Percentiles rank a stretch among this genome's conserved stretches.
Evolutionary conservation across 1,140 invertebrate genomes (phyloP).

Genomic region (Drosophila bocqueti): DNA sequence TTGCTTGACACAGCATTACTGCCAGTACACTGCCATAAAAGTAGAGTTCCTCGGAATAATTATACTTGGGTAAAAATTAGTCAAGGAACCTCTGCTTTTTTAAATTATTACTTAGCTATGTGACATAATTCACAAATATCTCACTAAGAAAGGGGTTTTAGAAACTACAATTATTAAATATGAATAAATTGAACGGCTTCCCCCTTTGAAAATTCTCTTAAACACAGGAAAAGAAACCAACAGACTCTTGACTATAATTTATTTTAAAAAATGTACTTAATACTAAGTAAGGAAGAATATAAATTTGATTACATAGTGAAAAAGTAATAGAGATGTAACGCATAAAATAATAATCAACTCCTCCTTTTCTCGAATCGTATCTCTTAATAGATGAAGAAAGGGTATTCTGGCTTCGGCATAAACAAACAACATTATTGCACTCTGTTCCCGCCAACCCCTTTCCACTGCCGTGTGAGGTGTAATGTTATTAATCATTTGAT

Average conservation of each 20-base stretch:
- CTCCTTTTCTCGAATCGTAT: no score
- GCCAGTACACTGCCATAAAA: conserved; percentile 21
- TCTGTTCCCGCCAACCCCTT: background rate
- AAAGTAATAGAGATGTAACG: background rate
- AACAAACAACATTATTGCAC: background rate
- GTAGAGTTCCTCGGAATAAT: background rate
- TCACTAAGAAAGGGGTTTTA: background rate
- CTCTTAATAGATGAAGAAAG: background rate
- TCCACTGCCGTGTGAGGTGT: conserved; percentile 20
- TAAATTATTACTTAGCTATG: background rate
- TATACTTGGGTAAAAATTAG: conserved; percentile 5
- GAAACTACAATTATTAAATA: no score
- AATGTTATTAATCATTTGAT: conserved; percentile 38
- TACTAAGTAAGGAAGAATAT: no score
- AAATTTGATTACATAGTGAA: background rate
- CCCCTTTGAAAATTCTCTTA: no score
- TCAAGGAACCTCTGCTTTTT: no score
- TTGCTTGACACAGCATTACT: conserved; percentile 49
- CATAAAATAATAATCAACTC: no score
- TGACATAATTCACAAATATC: background rate
- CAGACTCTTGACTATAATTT: no score
- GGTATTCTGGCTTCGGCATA: background rate
- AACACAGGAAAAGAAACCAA: no score
- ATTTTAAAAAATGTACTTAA: no score
- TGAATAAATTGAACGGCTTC: no score